These are phyloP conservation scores for Phasia obesa DNA, from an alignment of 2,888 invertebrate species.

Conservation along the genomic window DNA sequence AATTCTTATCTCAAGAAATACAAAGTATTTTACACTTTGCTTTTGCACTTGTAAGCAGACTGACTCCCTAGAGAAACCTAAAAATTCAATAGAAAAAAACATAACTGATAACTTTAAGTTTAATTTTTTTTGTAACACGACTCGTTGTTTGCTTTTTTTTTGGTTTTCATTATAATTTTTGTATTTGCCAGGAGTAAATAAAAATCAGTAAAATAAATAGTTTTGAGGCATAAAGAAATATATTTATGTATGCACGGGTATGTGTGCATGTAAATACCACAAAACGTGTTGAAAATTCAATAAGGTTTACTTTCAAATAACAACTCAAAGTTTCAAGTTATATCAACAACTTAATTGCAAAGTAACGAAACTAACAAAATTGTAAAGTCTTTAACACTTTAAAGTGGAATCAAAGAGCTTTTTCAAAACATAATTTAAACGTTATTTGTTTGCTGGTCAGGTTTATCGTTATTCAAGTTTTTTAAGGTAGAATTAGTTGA, in stretches of 20 bases:
- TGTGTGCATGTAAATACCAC: too few relatives aligned
- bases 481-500: too few relatives aligned
- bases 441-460: too few relatives aligned
- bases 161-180: not conserved
- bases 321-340: constrained; percentile 45
- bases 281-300: constrained; percentile 69
- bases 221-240: constrained; percentile 11
- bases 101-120: constrained; percentile 37
- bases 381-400: too few relatives aligned
- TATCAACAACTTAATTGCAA: constrained; percentile 59
- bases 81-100: constrained; percentile 21
- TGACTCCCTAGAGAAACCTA: not conserved
- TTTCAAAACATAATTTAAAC: too few relatives aligned
- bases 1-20: constrained; percentile 61
- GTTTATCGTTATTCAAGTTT: too few relatives aligned
- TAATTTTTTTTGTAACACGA: constrained; percentile 41
- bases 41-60: constrained; percentile 52
- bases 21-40: constrained; percentile 30
- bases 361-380: constrained; percentile 22
- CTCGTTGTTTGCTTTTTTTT: constrained; percentile 2
- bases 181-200: constrained; percentile 62
- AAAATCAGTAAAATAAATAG: constrained; percentile 50
- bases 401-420: too few relatives aligned
- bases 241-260: too few relatives aligned
- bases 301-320: constrained; percentile 25